A percentile compares a stretch with the other conserved stretches of the same genome.
Conservation (phyloP, 2,888 invertebrate species). For the Hetaerina titia region DNA sequence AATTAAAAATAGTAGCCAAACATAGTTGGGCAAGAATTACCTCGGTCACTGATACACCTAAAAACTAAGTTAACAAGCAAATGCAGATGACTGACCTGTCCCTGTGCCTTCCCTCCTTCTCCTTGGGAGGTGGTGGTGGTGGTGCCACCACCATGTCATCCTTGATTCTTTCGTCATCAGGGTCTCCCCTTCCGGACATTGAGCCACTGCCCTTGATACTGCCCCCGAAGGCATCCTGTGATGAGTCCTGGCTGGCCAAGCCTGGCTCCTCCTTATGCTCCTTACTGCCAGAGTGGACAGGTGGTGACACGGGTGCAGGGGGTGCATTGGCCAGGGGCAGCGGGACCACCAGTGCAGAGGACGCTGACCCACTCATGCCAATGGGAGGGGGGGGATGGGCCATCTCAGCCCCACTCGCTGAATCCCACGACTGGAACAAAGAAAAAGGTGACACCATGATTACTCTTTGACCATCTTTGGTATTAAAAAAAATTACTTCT, state of each 20-base stretch:
- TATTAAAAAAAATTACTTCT: no score
- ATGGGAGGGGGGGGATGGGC: conserved; percentile 25
- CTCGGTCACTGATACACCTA: not conserved
- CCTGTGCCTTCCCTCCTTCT: conserved; percentile 81
- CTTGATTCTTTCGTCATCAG: conserved; percentile 70
- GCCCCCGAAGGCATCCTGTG: conserved; percentile 64
- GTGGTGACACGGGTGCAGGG: conserved; percentile 71
- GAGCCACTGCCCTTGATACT: conserved; percentile 67
- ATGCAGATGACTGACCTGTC: conserved; percentile 78
- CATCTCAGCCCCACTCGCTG: conserved; percentile 22
- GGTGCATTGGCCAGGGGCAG: conserved; percentile 73
- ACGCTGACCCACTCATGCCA: conserved; percentile 75
- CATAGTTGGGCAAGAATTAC: not conserved
- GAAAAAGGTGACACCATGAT: not conserved
- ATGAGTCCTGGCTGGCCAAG: conserved; percentile 69
- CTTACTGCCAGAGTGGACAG: conserved; percentile 32
- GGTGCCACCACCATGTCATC: conserved; percentile 68
- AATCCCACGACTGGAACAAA: conserved; percentile 32
- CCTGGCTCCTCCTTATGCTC: conserved; percentile 68
- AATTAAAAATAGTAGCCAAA: not conserved
- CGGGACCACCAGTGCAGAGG: conserved; percentile 73
- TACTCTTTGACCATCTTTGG: no score
- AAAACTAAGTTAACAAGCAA: not conserved
- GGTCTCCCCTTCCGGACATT: conserved; percentile 61
- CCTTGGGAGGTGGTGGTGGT: conserved; percentile 74